Evolutionary conservation across 2,797 vertebrate genomes (phyloP), one percentile per base, ranked within the genome.

Genomic region (Tangara arthus): DNA sequence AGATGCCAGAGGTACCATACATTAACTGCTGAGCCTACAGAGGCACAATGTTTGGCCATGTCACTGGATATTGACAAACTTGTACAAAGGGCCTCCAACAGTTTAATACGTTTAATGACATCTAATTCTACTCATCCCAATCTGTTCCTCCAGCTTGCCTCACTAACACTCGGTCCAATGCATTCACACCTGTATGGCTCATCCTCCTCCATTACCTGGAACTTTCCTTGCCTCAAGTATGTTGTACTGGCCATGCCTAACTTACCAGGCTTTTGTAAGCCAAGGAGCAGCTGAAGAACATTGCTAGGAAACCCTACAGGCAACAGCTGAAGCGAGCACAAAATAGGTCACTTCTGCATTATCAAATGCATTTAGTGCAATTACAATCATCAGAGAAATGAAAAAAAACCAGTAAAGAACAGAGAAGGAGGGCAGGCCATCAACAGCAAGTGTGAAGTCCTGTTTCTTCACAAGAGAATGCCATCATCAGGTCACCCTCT

Each of bases 311-410:
- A 94, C 72, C 65, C 82, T 91, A 87, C 35, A 83, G 83, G 82
- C 87, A 91, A 88, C 91, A 94, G 91, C 90, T 91, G 91, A 94
- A 94, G 73, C 57, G 61, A 53, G 93, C 56, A 93, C 94, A 91
- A 94, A 96, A 96, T 89, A 93, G 85, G 89, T 90, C 85, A 89
- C 41, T 94, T 87, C 70, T 93, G 85, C 71, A 91, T 94, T 93
- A 95, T 46, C n/a, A 1, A 91, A 87, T 70, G 73, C 85, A 90
- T 64, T 95, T 76, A 73, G 47, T 46, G 44, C 77, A 96, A 94
- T 92, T 94, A 91, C 70, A 88, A 76, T 90, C 72, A 95, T 21
- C 27, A 70, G 84, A 91, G 44, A 91, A 76, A 61, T 72, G 27
- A 42, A 59, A 77, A 90, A 77, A 30, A 9, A 69, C 0, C 0